A percentile compares a stretch with the other conserved stretches of the same genome.
Evolutionary conservation across 2,113 vertebrate species (phyloP).

Genomic region (Perognathus longimembris): DNA sequence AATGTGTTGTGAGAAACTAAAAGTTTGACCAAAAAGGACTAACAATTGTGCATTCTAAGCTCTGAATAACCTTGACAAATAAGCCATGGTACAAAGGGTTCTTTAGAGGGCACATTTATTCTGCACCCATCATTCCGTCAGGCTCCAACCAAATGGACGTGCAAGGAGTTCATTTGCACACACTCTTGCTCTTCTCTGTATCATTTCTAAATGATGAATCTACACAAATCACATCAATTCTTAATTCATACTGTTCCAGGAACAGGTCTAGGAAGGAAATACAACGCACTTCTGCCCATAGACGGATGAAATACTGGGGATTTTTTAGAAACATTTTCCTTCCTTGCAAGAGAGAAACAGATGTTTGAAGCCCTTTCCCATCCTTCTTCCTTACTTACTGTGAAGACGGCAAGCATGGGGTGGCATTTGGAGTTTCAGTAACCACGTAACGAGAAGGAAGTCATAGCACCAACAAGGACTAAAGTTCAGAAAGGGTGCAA

Average conservation of each 20-base stretch:
- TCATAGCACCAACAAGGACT: neutral
- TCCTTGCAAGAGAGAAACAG: neutral
- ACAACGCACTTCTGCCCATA: neutral
- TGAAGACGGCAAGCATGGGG: neutral
- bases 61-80: neutral
- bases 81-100: neutral
- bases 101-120: neutral
- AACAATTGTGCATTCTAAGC: neutral
- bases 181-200: neutral
- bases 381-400: neutral
- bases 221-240: neutral
- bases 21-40: neutral
- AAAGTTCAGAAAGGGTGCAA: neutral
- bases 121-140: neutral
- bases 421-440: neutral
- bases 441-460: neutral
- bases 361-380: neutral
- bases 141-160: neutral
- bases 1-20: neutral
- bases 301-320: neutral
- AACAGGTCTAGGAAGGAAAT: neutral
- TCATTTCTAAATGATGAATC: neutral
- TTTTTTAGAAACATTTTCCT: slow-evolving; percentile 12
- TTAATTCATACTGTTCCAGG: neutral
- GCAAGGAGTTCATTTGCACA: neutral